Evolutionary conservation across 2,888 invertebrate species (phyloP).

Genomic region (Meandrusa payeni): DNA sequence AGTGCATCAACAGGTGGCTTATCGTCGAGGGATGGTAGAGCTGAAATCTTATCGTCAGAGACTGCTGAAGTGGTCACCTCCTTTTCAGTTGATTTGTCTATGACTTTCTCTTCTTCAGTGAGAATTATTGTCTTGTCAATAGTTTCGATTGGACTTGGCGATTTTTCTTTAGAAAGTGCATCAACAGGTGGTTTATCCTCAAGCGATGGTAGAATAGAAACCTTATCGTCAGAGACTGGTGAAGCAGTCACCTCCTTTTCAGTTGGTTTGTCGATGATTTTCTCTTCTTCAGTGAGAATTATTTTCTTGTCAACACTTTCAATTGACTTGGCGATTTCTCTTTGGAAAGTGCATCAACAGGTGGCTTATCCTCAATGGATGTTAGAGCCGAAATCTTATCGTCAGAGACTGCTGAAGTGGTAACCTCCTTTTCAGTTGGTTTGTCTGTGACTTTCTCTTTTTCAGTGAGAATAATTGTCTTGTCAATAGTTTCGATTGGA

Average conservation of each 20-base stretch:
- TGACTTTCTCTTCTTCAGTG: too few relatives aligned
- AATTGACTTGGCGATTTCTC: conserved; percentile 2
- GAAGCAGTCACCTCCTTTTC: too few relatives aligned
- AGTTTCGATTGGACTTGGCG: too few relatives aligned
- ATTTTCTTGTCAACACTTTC: conserved; percentile 1
- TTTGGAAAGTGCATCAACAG: conserved; percentile 16
- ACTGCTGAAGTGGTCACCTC: too few relatives aligned
- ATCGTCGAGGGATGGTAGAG: too few relatives aligned
- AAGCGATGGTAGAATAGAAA: not conserved
- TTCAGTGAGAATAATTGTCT: conserved; percentile 9
- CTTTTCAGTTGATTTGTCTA: too few relatives aligned
- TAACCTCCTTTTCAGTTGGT: not conserved
- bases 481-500: not conserved
- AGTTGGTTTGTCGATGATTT: not conserved
- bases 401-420: too few relatives aligned
- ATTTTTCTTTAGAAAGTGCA: too few relatives aligned
- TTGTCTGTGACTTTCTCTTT: not conserved
- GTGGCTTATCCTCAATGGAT: conserved; percentile 6
- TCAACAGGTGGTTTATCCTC: conserved; percentile 3
- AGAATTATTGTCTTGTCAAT: too few relatives aligned
- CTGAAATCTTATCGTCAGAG: too few relatives aligned
- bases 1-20: too few relatives aligned
- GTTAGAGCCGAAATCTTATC: not conserved
- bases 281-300: conserved; percentile 7
- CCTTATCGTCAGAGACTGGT: conserved; percentile 18